phyloP scores from a whole-genome alignment of 92 coral and sea anemone species.

The Zoanthus gigantus region DNA sequence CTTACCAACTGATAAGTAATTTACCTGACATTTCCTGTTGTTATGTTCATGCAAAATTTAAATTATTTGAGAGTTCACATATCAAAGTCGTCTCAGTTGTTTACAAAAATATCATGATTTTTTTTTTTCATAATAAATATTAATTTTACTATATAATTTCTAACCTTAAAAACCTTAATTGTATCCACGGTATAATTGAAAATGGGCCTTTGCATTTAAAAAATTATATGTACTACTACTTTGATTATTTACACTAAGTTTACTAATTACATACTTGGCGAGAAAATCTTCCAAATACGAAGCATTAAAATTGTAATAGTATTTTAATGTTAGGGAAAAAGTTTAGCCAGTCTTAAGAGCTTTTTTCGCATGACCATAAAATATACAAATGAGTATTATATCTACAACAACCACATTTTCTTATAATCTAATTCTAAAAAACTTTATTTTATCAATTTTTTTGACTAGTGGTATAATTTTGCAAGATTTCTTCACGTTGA shows the following conservation, averaged over 20 bases:
- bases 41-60: background rate
- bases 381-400: too few species aligned
- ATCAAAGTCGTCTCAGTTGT: background rate
- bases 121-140: background rate
- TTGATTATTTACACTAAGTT: too few species aligned
- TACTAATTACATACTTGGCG: too few species aligned
- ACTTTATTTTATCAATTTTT: too few species aligned
- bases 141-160: background rate
- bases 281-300: too few species aligned
- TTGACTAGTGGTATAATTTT: background rate
- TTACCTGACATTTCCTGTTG: slow-evolving; percentile 12
- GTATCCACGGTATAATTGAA: too few species aligned
- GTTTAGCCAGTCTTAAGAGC: background rate
- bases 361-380: background rate
- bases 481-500: background rate
- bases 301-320: too few species aligned
- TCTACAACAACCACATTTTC: too few species aligned
- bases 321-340: background rate
- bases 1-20: background rate
- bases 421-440: too few species aligned
- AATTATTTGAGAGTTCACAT: background rate
- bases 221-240: too few species aligned
- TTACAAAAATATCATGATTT: background rate
- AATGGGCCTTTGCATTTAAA: too few species aligned
- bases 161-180: background rate